phyloP scores from a whole-genome alignment of 2,888 invertebrate genomes.

The Blastobasis lacticolella region DNA sequence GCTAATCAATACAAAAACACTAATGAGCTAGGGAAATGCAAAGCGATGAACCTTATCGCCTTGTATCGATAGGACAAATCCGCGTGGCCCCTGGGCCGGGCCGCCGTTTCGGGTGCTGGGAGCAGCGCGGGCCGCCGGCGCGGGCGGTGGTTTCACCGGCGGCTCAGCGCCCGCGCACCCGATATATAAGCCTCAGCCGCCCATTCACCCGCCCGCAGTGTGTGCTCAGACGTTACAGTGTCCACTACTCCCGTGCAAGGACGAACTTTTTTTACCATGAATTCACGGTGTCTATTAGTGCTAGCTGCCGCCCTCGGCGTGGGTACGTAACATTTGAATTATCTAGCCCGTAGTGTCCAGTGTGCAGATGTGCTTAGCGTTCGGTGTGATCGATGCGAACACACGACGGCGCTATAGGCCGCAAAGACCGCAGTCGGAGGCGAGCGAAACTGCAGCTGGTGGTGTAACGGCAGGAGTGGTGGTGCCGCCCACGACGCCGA shows the following conservation, averaged over 20 bases:
- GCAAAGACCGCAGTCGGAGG: constrained; percentile 29
- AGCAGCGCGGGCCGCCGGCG: constrained; percentile 27
- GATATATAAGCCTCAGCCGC: constrained; percentile 68
- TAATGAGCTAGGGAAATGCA: too few relatives aligned
- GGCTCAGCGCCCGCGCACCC: constrained; percentile 59
- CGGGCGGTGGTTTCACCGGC: constrained; percentile 53
- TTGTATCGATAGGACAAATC: not conserved
- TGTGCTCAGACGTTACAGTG: constrained; percentile 71
- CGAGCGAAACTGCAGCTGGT: constrained; percentile 41
- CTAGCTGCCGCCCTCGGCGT: constrained; percentile 80
- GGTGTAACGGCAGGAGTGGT: constrained; percentile 30
- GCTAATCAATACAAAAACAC: too few relatives aligned
- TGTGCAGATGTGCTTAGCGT: constrained; percentile 32
- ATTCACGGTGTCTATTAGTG: constrained; percentile 73
- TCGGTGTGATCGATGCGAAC: constrained; percentile 42
- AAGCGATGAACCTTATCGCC: too few relatives aligned
- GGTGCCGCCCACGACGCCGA: too few relatives aligned
- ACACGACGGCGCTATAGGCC: constrained; percentile 25
- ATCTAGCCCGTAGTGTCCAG: constrained; percentile 37
- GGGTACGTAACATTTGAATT: constrained; percentile 76
- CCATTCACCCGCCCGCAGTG: constrained; percentile 74
- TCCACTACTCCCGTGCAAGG: constrained; percentile 63
- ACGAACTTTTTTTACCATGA: constrained; percentile 63
- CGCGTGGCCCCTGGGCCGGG: constrained; percentile 17
- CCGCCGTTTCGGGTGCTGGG: constrained; percentile 21